Percentiles rank a stretch among this genome's conserved stretches.
These are phyloP conservation scores for Eumerus sabulonum DNA, from an alignment of 2,888 invertebrate genomes.

Conservation along the genomic window DNA sequence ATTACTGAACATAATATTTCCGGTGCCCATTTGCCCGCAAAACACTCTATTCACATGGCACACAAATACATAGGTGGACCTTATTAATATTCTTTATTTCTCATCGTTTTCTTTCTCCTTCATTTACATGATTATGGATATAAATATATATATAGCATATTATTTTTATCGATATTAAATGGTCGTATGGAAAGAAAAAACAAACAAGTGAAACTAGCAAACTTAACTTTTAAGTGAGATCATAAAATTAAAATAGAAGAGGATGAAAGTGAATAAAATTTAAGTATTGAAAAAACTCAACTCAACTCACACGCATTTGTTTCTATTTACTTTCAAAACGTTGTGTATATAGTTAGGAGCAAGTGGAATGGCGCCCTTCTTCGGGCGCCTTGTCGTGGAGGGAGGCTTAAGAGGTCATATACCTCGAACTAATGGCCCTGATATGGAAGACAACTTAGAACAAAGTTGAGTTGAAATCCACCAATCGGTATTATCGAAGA, in stretches of 20 bases:
- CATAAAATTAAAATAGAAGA: conserved; percentile 21
- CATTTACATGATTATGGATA: conserved; percentile 27
- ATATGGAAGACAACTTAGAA: too few relatives aligned
- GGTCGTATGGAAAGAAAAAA: conserved; percentile 27
- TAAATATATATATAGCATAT: conserved; percentile 8
- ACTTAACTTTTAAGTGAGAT: conserved; percentile 45
- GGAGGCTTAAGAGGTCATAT: too few relatives aligned
- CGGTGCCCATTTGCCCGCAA: conserved; percentile 17
- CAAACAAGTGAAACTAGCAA: conserved; percentile 33
- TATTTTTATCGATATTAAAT: conserved; percentile 52
- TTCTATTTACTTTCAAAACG: neutral
- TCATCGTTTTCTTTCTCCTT: conserved; percentile 11
- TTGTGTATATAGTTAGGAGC: too few relatives aligned
- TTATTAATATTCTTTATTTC: conserved; percentile 25
- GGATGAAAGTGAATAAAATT: conserved; percentile 41
- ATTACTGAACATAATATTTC: conserved; percentile 19
- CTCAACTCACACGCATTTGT: neutral
- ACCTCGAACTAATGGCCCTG: too few relatives aligned
- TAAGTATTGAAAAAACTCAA: conserved; percentile 49
- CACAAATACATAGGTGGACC: conserved; percentile 27
- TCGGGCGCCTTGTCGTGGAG: too few relatives aligned
- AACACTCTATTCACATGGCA: neutral
- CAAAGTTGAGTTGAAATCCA: too few relatives aligned
- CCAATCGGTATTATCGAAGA: too few relatives aligned
- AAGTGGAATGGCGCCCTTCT: too few relatives aligned